These are phyloP conservation scores for Chironomus tentans DNA, from an alignment of 2,888 invertebrate species.

Conservation along the genomic window DNA sequence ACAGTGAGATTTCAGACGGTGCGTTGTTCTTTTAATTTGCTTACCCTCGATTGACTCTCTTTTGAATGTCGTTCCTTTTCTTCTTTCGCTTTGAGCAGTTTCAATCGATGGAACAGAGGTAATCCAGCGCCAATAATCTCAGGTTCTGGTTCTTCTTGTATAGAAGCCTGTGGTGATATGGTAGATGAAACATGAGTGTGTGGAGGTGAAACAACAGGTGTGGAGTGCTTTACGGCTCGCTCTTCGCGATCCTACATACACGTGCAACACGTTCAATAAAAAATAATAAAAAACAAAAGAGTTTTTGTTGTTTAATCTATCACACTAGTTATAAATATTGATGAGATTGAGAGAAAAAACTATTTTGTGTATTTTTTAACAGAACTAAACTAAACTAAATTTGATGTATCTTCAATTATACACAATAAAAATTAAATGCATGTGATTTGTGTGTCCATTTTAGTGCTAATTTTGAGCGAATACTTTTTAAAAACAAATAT, in stretches of 20 bases:
- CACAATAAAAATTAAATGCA: conserved; percentile 19
- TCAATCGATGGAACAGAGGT: conserved; percentile 63
- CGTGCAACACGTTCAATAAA: conserved; percentile 13
- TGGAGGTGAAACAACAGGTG: conserved; percentile 42
- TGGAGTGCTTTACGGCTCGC: conserved; percentile 39
- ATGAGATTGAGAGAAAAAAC: too few relatives aligned
- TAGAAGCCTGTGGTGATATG: conserved; percentile 45
- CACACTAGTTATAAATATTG: not conserved
- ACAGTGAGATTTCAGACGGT: too few relatives aligned
- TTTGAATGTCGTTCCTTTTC: conserved; percentile 47
- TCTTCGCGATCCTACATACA: conserved; percentile 47
- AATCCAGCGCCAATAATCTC: conserved; percentile 62
- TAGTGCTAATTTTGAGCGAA: conserved; percentile 21
- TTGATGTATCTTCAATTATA: not conserved
- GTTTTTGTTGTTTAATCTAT: conserved; percentile 18
- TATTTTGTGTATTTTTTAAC: too few relatives aligned
- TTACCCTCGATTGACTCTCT: conserved; percentile 31
- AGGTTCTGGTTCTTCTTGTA: conserved; percentile 45
- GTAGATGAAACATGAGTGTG: conserved; percentile 53
- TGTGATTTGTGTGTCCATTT: conserved; percentile 21
- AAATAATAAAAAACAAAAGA: conserved; percentile 1
- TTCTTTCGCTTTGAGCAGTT: conserved; percentile 66
- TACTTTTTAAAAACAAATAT: not conserved
- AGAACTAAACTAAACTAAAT: too few relatives aligned
- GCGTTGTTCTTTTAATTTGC: too few relatives aligned